Conservation (phyloP, 2,113 vertebrate species). For the Puntigrus tetrazona region DNA sequence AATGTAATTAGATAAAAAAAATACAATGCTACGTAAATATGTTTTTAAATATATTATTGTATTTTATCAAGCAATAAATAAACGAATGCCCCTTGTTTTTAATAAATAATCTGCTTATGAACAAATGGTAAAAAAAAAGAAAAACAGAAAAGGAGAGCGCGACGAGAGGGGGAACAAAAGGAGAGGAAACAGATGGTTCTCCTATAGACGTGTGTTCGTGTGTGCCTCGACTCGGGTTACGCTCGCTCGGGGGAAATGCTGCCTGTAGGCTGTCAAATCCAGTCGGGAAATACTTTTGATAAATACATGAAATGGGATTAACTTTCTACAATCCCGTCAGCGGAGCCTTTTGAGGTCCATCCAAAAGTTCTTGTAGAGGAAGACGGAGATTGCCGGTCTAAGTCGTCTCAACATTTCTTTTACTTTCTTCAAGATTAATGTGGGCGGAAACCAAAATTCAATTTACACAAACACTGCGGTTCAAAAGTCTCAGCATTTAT, state of each 20-base stretch:
- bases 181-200: slow-evolving; percentile 69
- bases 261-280: slow-evolving; percentile 50
- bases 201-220: slow-evolving; percentile 56
- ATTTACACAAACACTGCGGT: not conserved
- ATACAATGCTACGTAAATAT: not conserved
- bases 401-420: not conserved
- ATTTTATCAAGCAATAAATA: not conserved
- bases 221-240: slow-evolving; percentile 57
- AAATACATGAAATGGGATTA: slow-evolving; percentile 36
- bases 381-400: not conserved
- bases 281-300: slow-evolving; percentile 36
- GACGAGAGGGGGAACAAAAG: slow-evolving; percentile 47
- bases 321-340: not conserved
- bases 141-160: slow-evolving; percentile 2
- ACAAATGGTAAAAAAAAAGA: slow-evolving; percentile 52
- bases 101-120: not conserved
- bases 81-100: not conserved
- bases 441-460: not conserved
- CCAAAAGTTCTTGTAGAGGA: not conserved
- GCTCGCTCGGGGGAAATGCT: slow-evolving; percentile 36
- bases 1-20: too few species aligned
- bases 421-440: not conserved
- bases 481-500: not conserved
- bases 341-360: not conserved
- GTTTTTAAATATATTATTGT: not conserved